phyloP scores from a whole-genome alignment of 2,797 vertebrate species.

The Molossus alvarezi region DNA sequence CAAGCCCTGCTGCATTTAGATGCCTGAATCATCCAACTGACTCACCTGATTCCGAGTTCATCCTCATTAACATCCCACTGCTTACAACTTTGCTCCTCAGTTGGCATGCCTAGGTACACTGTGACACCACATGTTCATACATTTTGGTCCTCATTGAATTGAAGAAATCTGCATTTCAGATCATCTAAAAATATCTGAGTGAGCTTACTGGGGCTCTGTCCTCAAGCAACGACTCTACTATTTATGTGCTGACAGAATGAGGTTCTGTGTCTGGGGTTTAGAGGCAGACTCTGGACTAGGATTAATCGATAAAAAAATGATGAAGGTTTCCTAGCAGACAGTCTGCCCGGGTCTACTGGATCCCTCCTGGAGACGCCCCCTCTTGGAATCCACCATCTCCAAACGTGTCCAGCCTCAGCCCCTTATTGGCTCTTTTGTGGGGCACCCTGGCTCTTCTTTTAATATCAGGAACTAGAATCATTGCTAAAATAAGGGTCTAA shows the following conservation, averaged over 20 bases:
- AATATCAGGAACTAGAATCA: background rate
- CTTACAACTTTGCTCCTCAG: background rate
- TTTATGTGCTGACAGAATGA: background rate
- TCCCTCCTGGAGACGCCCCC: background rate
- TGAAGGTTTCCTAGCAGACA: background rate
- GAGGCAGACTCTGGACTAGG: background rate
- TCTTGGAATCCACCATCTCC: background rate
- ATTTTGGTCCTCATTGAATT: background rate
- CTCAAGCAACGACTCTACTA: background rate
- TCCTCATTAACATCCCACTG: background rate
- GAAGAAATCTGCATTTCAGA: background rate
- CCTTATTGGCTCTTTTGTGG: background rate
- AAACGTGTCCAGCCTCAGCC: background rate
- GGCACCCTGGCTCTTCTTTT: background rate
- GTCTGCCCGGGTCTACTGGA: no score
- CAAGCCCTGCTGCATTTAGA: background rate
- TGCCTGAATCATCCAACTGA: background rate
- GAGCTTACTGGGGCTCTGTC: background rate
- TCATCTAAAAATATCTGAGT: background rate
- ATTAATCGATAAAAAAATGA: background rate
- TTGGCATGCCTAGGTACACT: background rate
- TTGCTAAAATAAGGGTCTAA: constrained; percentile 11
- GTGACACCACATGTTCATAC: background rate
- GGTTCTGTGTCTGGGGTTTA: background rate
- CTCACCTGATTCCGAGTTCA: background rate